phyloP scores from a whole-genome alignment of 2,113 vertebrate genomes.

The Erythrocercus mccallii region DNA sequence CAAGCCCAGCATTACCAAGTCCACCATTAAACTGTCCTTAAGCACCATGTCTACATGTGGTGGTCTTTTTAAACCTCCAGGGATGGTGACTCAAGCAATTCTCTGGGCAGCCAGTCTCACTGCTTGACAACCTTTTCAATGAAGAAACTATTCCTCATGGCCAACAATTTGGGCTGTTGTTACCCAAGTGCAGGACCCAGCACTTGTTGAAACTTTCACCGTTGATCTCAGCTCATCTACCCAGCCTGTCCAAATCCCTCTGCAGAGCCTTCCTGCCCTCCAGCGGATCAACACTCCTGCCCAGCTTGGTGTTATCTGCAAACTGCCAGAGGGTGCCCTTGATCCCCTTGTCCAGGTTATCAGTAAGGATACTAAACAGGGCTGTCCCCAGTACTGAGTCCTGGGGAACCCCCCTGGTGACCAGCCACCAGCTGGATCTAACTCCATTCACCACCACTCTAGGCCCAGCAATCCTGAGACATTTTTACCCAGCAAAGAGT shows the following conservation, averaged over 20 bases:
- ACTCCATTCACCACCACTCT: not conserved
- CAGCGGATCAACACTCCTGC: rapidly evolving
- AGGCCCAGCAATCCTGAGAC: not conserved
- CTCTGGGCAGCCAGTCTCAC: not conserved
- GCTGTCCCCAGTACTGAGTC: not conserved
- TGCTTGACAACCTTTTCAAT: not conserved
- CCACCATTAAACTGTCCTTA: not conserved
- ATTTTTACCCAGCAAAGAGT: not conserved
- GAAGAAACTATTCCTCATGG: not conserved
- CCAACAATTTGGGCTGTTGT: not conserved
- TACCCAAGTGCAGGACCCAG: not conserved
- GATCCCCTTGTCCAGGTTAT: not conserved
- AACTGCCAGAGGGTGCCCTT: not conserved
- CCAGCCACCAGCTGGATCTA: not conserved
- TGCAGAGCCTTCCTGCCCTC: not conserved
- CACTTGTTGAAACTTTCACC: not conserved
- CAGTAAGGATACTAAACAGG: no score
- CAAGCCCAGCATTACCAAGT: not conserved
- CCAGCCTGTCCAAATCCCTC: not conserved
- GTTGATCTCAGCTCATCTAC: not conserved
- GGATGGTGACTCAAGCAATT: not conserved
- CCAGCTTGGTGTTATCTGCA: not conserved
- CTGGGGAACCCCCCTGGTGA: not conserved
- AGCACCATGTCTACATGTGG: not conserved
- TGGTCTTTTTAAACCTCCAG: not conserved